Evolutionary conservation across 2,113 vertebrate genomes (phyloP).

Genomic region (Heptranchias perlo): DNA sequence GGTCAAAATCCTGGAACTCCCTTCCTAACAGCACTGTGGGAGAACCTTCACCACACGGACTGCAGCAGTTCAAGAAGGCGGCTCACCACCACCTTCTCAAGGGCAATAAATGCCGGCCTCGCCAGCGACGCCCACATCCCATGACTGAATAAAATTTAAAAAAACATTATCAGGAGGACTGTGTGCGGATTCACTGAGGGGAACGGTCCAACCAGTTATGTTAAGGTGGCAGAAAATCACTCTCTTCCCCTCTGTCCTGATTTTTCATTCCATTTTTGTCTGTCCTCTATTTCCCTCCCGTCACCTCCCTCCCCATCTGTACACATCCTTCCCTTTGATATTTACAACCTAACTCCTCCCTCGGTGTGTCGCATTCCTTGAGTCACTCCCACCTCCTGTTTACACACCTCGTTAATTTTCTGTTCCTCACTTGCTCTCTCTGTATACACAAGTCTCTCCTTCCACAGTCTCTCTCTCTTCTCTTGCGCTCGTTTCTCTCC

Average conservation of each 20-base stretch:
- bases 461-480: neutral
- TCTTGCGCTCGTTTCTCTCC: neutral
- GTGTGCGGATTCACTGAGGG: neutral
- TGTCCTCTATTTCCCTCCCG: neutral
- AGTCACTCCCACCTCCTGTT: neutral
- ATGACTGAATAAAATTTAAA: too few relatives aligned
- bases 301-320: neutral
- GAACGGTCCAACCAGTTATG: neutral
- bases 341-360: neutral
- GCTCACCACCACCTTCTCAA: too few relatives aligned
- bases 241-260: neutral
- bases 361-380: neutral
- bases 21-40: too few relatives aligned
- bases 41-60: too few relatives aligned
- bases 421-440: neutral
- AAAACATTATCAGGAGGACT: neutral
- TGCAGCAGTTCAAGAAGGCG: too few relatives aligned
- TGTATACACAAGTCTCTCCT: neutral
- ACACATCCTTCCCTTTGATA: neutral
- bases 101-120: too few relatives aligned
- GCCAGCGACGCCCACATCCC: too few relatives aligned
- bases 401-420: neutral
- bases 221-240: neutral
- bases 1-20: too few relatives aligned
- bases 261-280: neutral